Base-by-base conservation (phyloP, 2,113 vertebrate species). In the Callithrix jacchus region DNA sequence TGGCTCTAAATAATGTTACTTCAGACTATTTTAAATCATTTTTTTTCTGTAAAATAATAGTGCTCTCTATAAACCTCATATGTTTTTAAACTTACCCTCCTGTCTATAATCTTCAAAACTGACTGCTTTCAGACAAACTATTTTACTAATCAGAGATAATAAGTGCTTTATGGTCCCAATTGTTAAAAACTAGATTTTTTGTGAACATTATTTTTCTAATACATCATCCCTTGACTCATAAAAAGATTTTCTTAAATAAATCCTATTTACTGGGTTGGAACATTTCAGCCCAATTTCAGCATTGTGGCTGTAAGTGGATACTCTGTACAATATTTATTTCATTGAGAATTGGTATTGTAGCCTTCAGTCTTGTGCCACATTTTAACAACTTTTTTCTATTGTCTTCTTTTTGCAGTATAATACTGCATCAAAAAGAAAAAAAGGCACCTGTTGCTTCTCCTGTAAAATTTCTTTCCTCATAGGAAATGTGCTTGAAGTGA, bases 361-460 rank as follows among this genome's bases (percentile, higher is more conserved):
- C 90, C 37, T 89, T 76, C n/a, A 42, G 83, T 66, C 27, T 81
- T 80, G 8, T 56, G 27, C 20, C 42, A 64, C 23, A 56, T 88
- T 95, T 93, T 95, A 77, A 42, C 27, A 93, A 52, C 71, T 64
- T 79, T 87, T 86, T 87, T 76, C 37, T 47, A n/a, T 52, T 94
- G 8, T 70, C 52, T 61, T 30, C n/a, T 49, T 96, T 96, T 82
- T 35, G 4, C 5, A 37, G 88, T 61, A 71, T 87, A 64, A 64
- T 83, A 18, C 40, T 49, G 47, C 68, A 66, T 23, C 71, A 93
- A 95, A 42, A 8, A 66, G 17, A 68, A 66, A 70, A 89, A 37
- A 83, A 97, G 84, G 71, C 96, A 98, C 97, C 96, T 98, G 97
- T 98, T 97, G 91, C 95, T 61, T 68, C 35, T 70, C 87, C 83